Base-by-base conservation (phyloP, 2,888 invertebrate species). In the Drosophila subsilvestris region DNA sequence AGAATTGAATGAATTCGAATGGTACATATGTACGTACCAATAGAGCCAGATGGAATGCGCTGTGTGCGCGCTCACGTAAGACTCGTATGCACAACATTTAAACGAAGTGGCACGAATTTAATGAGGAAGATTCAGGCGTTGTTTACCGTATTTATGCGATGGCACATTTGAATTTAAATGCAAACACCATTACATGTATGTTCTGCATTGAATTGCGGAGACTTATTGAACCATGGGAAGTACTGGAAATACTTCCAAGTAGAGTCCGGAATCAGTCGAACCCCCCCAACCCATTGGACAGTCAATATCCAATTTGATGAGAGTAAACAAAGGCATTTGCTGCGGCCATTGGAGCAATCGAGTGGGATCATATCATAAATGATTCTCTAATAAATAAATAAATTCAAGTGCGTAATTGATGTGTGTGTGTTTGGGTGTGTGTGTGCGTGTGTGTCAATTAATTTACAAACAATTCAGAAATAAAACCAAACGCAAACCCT, bases 401-500 rank as follows among this genome's bases (percentile, higher is more conserved):
- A 74, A 86, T 48, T 48, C 51, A 51, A 68, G 47, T 54, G 59
- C 45, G 43, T 45, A 17, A 22, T 22, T 51, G 43, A 17, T 51
- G 43, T 68, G 58, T 59, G 51, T 49, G 54, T 43, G 47, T 63
- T 17, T 61, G 17, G 62, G 25, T 55, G 25, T 32, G 18, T 32
- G 42, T 29, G 17, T 56, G 58, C 66, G 48, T 66, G 57, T 63
- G 50, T 67, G 48, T 37, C 57, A 58, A 60, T 61, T 51, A 75
- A 55, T 55, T 56, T 54, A 70, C 56, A 71, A 56, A 58, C 43
- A 60, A 27, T 60, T 49, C 71, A 54, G 75, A 63, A 79, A 37
- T 6, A 72, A 79, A 79, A 86, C 86, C 67, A 74, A 76, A 76
- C 76, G 80, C 78, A 82, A 65, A 82, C 78, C 79, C 79, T 84